These are phyloP conservation scores for Carapus acus DNA, from an alignment of 2,797 vertebrate species.

Conservation along the genomic window DNA sequence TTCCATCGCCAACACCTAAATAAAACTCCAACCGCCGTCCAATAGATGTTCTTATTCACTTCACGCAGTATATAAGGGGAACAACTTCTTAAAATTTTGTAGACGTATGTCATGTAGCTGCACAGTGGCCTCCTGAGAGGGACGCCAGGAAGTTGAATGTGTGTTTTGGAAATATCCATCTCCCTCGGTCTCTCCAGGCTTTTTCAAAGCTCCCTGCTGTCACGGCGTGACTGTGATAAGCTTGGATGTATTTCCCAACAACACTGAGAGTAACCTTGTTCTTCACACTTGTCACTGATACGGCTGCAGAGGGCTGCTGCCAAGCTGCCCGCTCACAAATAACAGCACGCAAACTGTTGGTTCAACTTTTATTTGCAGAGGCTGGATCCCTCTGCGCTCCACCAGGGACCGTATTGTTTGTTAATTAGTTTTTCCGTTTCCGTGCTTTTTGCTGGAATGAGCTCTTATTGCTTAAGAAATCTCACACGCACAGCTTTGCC, in stretches of 20 bases:
- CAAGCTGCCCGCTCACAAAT: constrained; percentile 8
- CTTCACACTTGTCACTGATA: constrained; percentile 48
- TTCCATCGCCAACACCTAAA: too few relatives aligned
- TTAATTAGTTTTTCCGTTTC: constrained; percentile 3
- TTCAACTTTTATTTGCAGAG: constrained; percentile 31
- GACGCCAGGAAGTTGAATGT: constrained; percentile 4
- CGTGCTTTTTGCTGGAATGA: too few relatives aligned
- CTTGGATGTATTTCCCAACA: constrained; percentile 31
- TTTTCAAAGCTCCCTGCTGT: constrained; percentile 9
- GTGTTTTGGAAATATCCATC: neutral
- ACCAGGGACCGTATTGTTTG: neutral
- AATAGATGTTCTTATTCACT: too few relatives aligned
- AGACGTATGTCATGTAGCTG: constrained; percentile 6
- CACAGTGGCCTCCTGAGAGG: neutral
- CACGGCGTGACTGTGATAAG: constrained; percentile 25
- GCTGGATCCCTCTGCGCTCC: neutral
- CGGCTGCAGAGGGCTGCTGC: constrained; percentile 25
- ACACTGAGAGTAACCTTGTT: constrained; percentile 47
- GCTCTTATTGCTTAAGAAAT: neutral
- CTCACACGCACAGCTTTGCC: neutral
- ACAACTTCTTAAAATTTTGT: constrained; percentile 1
- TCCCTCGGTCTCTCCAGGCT: neutral
- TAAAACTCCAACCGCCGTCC: too few relatives aligned
- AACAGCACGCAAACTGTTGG: constrained; percentile 17
- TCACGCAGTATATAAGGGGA: neutral